Base-by-base conservation (phyloP, 2,113 vertebrate genomes). In the Lichenostomus cassidix region DNA sequence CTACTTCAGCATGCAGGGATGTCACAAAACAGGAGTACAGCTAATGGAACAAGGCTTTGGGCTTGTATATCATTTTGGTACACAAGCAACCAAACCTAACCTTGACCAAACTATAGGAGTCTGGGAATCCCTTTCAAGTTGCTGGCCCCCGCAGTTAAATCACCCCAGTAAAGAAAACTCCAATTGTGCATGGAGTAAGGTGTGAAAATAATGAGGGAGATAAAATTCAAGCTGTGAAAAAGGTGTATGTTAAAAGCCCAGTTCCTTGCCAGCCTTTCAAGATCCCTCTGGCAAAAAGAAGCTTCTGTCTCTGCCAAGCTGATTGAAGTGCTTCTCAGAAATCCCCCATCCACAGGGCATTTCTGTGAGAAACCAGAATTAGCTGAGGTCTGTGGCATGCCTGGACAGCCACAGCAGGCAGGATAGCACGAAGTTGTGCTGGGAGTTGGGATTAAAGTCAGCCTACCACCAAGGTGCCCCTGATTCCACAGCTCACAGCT, bases 1-100 rank as follows among this genome's bases (percentile, higher is more conserved):
- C 63, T 92, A 69, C 58, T 94, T 88, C 70, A 83, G 71, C 63
- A 83, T 62, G 60, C 70, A 59, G 35, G 42, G 93, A 56, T 95
- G 87, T 78, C 78, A 69, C 93, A 53, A 68, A 87, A 76, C 58
- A 84, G 63, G 65, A 90, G 89, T 50, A 39, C 39, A 73, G 52
- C 56, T 81, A 55, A 55, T 69, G 39, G 44, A 91, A 75, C 49
- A 87, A 92, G 41, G 20, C 62, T 39, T 50, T 60, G n/a, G 31
- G 58, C 42, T 79, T 9, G 1, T 22, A 41, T 1, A 1, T 87
- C 13, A 29, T 79, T 83, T 91, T 27, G 6, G 15, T 92, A 29
- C 37, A 7, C 15, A 65, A 85, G 33, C 50, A 78, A 76, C 41
- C 44, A 76, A 84, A 82, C 11, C 6, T 13, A 53, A 68, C 49